Conservation (phyloP, 2,888 invertebrate genomes). For the Lysandra coridon region DNA sequence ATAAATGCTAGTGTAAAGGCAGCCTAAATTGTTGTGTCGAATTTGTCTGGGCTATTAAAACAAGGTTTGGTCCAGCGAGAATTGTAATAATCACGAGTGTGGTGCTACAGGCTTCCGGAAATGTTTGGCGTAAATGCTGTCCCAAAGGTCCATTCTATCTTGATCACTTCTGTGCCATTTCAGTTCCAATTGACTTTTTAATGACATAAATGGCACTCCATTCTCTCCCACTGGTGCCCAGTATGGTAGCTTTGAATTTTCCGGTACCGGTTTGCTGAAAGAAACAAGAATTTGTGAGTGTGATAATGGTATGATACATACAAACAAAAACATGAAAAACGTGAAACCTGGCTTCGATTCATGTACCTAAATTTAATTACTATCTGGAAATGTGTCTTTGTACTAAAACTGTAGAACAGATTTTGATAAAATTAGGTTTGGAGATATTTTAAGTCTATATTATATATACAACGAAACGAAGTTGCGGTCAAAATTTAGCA, state of each 20-base stretch:
- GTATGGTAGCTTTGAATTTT: slow-evolving; percentile 43
- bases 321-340: not conserved
- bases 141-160: slow-evolving; percentile 49
- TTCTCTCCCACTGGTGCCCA: slow-evolving; percentile 49
- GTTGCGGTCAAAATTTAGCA: not conserved
- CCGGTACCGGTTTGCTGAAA: slow-evolving; percentile 43
- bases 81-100: not conserved
- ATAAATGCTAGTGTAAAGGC: no score
- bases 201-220: slow-evolving; percentile 50
- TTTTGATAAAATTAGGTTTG: no score
- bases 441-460: no score
- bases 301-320: not conserved
- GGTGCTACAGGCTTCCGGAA: slow-evolving; percentile 49
- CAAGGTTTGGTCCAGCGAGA: not conserved
- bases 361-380: no score
- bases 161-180: slow-evolving; percentile 42
- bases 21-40: no score
- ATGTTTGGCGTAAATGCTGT: slow-evolving; percentile 49
- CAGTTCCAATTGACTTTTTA: slow-evolving; percentile 45
- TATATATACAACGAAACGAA: no score
- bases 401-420: no score
- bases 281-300: not conserved
- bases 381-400: no score
- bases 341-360: no score
- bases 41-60: no score